A percentile compares a stretch with the other conserved stretches of the same genome.
Evolutionary conservation across 2,888 invertebrate species (phyloP).

Genomic region (Amiota mariae): DNA sequence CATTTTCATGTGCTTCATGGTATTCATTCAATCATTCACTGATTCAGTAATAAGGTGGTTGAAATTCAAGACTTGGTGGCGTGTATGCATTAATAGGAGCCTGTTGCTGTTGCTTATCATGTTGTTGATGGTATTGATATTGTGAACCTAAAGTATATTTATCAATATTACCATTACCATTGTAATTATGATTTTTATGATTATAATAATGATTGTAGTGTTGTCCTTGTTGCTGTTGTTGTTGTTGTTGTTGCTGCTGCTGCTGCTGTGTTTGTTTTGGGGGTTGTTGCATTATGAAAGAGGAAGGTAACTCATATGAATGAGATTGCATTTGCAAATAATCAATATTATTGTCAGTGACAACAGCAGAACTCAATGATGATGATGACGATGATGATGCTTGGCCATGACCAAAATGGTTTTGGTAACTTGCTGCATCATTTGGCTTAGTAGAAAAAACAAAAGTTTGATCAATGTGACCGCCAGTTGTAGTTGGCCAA

Average conservation of each 20-base stretch:
- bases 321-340: constrained; percentile 34
- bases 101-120: not conserved
- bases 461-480: constrained; percentile 20
- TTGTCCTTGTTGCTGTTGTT: not conserved
- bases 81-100: not conserved
- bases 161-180: not conserved
- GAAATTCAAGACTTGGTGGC: constrained; percentile 8
- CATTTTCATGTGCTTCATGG: too few relatives aligned
- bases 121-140: not conserved
- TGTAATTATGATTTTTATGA: not conserved
- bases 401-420: not conserved
- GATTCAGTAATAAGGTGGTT: constrained; percentile 19
- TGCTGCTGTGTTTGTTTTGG: not conserved
- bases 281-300: constrained; percentile 10
- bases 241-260: not conserved
- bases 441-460: not conserved
- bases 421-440: constrained; percentile 6
- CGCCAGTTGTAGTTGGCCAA: constrained; percentile 12
- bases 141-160: not conserved
- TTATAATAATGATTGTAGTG: not conserved
- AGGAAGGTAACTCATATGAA: constrained; percentile 25
- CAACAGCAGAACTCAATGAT: not conserved
- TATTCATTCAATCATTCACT: too few relatives aligned
- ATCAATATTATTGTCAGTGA: not conserved
- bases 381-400: constrained; percentile 1